Evolutionary conservation across 1,140 invertebrate species (phyloP), one percentile per base, ranked within the genome.

Genomic region (Lordiphosa collinella): DNA sequence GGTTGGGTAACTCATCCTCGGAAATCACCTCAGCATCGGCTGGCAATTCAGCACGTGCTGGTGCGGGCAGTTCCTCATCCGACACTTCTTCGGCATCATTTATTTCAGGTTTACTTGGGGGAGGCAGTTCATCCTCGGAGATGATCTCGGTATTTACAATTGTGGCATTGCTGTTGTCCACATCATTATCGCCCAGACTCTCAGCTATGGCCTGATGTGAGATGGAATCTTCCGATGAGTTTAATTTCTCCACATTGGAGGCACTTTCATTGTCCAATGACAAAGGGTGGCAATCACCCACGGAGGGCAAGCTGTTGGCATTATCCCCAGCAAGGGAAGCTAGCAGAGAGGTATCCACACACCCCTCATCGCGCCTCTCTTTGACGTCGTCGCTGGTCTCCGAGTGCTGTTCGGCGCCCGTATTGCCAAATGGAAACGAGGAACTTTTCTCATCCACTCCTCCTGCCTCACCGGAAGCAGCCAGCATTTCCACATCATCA

Each of bases 21-120:
- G 94, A 95, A 2, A 96, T 94, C 2, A 94, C 94, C 86, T 95
- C 94, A 0, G 94, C 95, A 89, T 95, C 94, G 11, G 92, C 92
- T 1, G 94, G 94, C n/a, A 95, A 85, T 80, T 95, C 94, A 40
- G 93, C 93, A 31, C 93, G 90, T 67, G 93, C 92, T 0, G 93
- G 92, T 1, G 92, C 94, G 13, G 94, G 94, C 4, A 95, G 87
- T 89, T 95, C 94, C 89, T 95, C 93, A 69, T 94, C 93, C 0
- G 93, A 93, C 2, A 94, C 93, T 55, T 93, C 93, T 87, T 93
- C 93, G 14, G 93, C 93, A 59, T 88, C 85, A 49, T 89, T 89
- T 4, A 87, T 86, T 43, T 85, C 87, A 1, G 87, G 82, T 13
- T 88, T 89, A 31, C 64, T 85, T 3, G 82, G 78, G 9, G 65